Percentiles rank a stretch among this genome's conserved stretches.
These are phyloP conservation scores for Acronicta alni DNA, from an alignment of 2,888 invertebrate species.

Conservation along the genomic window DNA sequence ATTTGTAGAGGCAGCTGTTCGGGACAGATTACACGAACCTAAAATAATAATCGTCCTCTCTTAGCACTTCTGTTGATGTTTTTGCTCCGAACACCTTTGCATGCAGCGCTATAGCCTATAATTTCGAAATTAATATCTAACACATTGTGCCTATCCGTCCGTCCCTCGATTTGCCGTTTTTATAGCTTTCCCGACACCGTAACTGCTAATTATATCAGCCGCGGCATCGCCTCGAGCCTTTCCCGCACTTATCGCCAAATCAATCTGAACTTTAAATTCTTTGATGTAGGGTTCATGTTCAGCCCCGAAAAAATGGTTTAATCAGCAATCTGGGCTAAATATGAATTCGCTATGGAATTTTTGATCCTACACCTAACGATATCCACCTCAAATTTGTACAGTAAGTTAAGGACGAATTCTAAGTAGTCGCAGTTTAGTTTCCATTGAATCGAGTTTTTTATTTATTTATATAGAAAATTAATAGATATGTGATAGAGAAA, in stretches of 20 bases:
- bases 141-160: constrained; percentile 86
- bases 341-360: constrained; percentile 59
- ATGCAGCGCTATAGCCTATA: constrained; percentile 78
- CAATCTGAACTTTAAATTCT: constrained; percentile 58
- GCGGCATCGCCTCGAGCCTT: constrained; percentile 74
- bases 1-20: constrained; percentile 87
- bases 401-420: constrained; percentile 41
- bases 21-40: constrained; percentile 78
- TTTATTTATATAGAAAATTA: too few relatives aligned
- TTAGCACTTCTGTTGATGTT: constrained; percentile 87
- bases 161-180: constrained; percentile 84
- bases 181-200: constrained; percentile 81
- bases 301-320: constrained; percentile 46
- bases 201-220: constrained; percentile 81
- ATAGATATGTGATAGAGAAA: too few relatives aligned
- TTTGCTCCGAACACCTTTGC: constrained; percentile 83
- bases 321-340: constrained; percentile 63
- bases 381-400: constrained; percentile 45
- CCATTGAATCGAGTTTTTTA: constrained; percentile 1
- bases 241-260: constrained; percentile 54
- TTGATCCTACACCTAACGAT: constrained; percentile 43
- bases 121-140: constrained; percentile 88
- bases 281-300: constrained; percentile 51
- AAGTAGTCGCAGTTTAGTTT: constrained; percentile 6
- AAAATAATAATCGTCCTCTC: constrained; percentile 84